Percentiles rank a stretch among this genome's conserved stretches.
Evolutionary conservation across 2,113 vertebrate species (phyloP).

Genomic region (Enhydra lutris): DNA sequence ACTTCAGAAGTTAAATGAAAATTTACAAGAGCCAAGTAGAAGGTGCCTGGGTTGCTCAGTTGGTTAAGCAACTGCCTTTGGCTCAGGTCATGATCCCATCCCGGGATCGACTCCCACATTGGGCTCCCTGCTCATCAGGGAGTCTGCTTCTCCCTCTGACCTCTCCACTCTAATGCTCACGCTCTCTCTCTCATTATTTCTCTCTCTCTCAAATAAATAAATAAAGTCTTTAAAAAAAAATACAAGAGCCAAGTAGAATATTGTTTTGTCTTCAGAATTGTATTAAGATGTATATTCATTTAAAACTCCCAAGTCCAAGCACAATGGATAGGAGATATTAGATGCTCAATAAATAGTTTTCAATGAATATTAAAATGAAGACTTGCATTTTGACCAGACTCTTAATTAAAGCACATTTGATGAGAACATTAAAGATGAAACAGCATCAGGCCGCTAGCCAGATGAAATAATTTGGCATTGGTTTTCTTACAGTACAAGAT

Average conservation of each 20-base stretch:
- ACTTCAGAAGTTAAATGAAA: not conserved
- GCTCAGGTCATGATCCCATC: no score
- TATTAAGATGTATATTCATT: not conserved
- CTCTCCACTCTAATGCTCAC: no score
- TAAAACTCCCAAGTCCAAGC: not conserved
- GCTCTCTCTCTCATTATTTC: no score
- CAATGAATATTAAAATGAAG: not conserved
- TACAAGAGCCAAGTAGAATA: not conserved
- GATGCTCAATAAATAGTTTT: not conserved
- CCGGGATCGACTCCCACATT: no score
- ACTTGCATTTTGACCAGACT: conserved; percentile 23
- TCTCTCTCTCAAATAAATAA: no score
- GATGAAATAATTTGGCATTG: conserved; percentile 19
- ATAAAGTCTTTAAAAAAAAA: no score
- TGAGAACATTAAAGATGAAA: conserved; percentile 35
- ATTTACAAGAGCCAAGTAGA: not conserved
- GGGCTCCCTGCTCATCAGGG: no score
- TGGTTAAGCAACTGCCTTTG: no score
- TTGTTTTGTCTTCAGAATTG: not conserved
- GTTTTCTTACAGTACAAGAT: not conserved
- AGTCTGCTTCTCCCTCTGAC: no score
- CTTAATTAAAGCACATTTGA: conserved; percentile 39
- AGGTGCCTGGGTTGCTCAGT: no score
- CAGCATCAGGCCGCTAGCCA: not conserved
- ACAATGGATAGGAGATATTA: not conserved